These are phyloP conservation scores for Chascanopsetta lugubris DNA, from an alignment of 2,113 vertebrate genomes.

Conservation along the genomic window DNA sequence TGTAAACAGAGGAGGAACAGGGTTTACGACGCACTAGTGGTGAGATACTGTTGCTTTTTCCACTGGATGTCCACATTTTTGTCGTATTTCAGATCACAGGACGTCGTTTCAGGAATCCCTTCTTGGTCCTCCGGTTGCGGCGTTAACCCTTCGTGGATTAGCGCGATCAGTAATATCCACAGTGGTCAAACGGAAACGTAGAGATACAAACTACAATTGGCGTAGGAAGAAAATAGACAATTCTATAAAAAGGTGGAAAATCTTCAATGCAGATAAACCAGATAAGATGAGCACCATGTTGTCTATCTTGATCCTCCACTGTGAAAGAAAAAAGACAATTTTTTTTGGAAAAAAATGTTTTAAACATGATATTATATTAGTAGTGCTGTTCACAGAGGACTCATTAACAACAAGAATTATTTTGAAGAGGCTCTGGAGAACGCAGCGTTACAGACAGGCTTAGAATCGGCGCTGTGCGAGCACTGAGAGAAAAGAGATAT, in stretches of 20 bases:
- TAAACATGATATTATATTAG: too few species aligned
- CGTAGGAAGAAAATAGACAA: too few species aligned
- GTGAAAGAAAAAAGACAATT: too few species aligned
- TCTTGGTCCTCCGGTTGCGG: not conserved
- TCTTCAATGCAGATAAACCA: not conserved
- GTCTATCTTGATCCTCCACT: too few species aligned
- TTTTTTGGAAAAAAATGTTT: too few species aligned
- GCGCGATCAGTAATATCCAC: not conserved
- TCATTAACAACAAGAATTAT: too few species aligned
- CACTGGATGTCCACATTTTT: not conserved
- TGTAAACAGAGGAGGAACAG: slow-evolving; percentile 43
- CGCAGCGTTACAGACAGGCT: too few species aligned
- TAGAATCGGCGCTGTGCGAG: too few species aligned
- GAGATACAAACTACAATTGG: not conserved
- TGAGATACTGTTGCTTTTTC: not conserved
- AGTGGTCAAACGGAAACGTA: slow-evolving; percentile 1
- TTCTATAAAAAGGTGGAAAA: too few species aligned
- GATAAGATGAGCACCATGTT: not conserved
- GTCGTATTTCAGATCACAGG: not conserved
- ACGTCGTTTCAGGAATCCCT: slow-evolving; percentile 4
- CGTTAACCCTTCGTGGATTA: not conserved
- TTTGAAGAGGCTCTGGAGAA: too few species aligned
- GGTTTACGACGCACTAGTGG: slow-evolving; percentile 1
- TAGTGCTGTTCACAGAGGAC: too few species aligned
- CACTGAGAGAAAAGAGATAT: not conserved